phyloP scores from a whole-genome alignment of 1,140 invertebrate genomes.

The Hypothenemus hampei region DNA sequence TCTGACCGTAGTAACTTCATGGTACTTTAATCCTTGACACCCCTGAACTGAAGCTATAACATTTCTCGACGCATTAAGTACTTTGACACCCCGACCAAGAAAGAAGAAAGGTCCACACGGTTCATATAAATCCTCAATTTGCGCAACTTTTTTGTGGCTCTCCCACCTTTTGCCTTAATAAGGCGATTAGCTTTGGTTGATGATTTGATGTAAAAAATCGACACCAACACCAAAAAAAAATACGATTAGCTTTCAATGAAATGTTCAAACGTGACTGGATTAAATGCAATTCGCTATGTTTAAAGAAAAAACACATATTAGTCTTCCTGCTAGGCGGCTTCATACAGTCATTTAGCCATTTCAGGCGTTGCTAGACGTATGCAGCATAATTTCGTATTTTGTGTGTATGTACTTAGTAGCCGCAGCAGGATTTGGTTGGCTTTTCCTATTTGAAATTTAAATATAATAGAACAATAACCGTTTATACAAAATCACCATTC shows the following conservation, averaged over 20 bases:
- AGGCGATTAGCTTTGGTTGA: too few relatives aligned
- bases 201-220: too few relatives aligned
- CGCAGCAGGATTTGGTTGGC: slow-evolving; percentile 6
- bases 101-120: slow-evolving; percentile 1
- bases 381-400: slow-evolving; percentile 9
- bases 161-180: neutral
- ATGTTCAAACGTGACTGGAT: too few relatives aligned
- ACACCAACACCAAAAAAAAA: too few relatives aligned
- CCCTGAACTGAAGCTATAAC: slow-evolving; percentile 20
- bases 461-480: slow-evolving; percentile 9
- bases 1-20: too few relatives aligned
- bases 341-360: too few relatives aligned
- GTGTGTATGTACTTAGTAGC: too few relatives aligned
- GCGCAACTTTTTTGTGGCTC: slow-evolving; percentile 10
- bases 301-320: too few relatives aligned
- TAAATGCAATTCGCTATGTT: too few relatives aligned
- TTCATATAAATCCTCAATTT: slow-evolving; percentile 14
- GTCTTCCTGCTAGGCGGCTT: too few relatives aligned
- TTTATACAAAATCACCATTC: neutral
- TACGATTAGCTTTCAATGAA: too few relatives aligned
- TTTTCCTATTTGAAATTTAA: slow-evolving; percentile 14
- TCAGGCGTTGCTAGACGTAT: slow-evolving; percentile 1
- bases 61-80: slow-evolving; percentile 18
- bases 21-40: neutral
- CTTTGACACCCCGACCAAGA: slow-evolving; percentile 5